Evolutionary conservation across 1,140 invertebrate species (phyloP).

Genomic region (Tachypleus tridentatus): DNA sequence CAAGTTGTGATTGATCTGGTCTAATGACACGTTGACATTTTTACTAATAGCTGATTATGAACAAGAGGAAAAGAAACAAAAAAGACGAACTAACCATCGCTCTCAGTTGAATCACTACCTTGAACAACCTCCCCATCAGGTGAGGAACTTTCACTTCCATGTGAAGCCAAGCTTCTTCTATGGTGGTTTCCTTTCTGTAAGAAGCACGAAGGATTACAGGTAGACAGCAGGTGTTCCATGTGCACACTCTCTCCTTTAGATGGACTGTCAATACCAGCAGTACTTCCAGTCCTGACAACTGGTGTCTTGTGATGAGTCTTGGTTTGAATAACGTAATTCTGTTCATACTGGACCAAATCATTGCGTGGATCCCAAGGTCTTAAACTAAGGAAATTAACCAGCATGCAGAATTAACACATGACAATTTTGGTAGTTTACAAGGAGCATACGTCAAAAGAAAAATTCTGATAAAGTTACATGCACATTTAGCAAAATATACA

Average conservation of each 20-base stretch:
- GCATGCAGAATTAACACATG: no score
- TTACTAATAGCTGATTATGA: background rate
- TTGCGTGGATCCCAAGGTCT: constrained; percentile 71
- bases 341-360: constrained; percentile 67
- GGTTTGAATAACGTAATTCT: constrained; percentile 53
- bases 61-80: background rate
- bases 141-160: constrained; percentile 35
- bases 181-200: constrained; percentile 28
- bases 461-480: no score
- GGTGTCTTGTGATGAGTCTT: constrained; percentile 58
- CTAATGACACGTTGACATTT: background rate
- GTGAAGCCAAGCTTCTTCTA: constrained; percentile 24
- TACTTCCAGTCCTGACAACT: constrained; percentile 41
- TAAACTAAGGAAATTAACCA: constrained; percentile 24
- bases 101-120: constrained; percentile 19
- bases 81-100: constrained; percentile 11
- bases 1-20: background rate
- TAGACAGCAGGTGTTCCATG: constrained; percentile 3
- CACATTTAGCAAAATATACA: no score
- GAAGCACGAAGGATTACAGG: constrained; percentile 29
- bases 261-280: constrained; percentile 43
- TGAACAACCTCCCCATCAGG: constrained; percentile 30
- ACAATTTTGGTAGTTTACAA: no score
- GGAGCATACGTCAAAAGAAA: no score
- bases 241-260: background rate